Conservation (phyloP, 2,113 vertebrate species). For the Opisthocomus hoazin region DNA sequence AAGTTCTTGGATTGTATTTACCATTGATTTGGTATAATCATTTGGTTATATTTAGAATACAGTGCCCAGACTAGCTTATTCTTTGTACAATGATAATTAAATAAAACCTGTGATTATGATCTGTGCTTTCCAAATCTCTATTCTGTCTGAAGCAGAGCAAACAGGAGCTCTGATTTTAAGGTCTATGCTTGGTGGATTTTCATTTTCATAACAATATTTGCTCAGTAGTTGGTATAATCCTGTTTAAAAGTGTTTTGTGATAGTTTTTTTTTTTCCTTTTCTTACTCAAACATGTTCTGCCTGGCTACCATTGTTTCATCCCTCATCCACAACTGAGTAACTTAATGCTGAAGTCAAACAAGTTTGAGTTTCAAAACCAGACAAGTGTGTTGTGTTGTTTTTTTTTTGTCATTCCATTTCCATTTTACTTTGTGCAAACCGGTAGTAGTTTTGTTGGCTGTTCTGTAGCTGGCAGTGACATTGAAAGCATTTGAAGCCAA, state of each 20-base stretch:
- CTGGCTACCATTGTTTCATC: background rate
- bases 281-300: background rate
- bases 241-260: background rate
- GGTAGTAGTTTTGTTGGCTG: background rate
- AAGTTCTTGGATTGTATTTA: background rate
- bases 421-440: slow-evolving; percentile 19
- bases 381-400: too few species aligned
- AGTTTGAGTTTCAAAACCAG: background rate
- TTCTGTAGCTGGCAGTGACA: background rate
- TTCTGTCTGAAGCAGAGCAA: background rate
- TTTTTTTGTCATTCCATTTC: background rate
- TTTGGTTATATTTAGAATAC: background rate
- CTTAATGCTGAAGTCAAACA: slow-evolving; percentile 22
- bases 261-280: background rate
- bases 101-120: background rate
- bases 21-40: background rate
- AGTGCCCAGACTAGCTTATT: background rate
- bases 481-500: slow-evolving; percentile 3
- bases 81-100: background rate
- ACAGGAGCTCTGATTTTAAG: slow-evolving; percentile 1
- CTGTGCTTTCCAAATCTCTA: background rate
- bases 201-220: background rate
- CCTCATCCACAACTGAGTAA: slow-evolving; percentile 10
- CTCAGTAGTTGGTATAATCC: slow-evolving; percentile 1
- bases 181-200: background rate